Conservation (phyloP, 2,113 vertebrate species). For the Halichoerus grypus region DNA sequence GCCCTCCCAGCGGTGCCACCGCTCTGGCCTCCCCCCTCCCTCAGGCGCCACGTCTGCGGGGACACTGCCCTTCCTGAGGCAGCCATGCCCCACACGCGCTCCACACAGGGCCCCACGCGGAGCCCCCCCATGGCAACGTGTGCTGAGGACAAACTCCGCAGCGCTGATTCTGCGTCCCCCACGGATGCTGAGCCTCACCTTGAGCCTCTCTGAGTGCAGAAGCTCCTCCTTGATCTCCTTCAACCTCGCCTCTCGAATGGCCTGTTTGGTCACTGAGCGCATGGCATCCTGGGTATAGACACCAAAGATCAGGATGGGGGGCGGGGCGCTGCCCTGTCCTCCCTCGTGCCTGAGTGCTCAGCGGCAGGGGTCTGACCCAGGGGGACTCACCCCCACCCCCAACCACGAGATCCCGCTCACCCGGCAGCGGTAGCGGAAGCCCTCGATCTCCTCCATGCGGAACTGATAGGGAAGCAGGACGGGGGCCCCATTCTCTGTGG, state of each 20-base stretch:
- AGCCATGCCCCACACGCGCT: neutral
- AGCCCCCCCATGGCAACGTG: neutral
- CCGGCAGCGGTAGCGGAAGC: constrained; percentile 95
- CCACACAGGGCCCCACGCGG: neutral
- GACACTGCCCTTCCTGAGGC: neutral
- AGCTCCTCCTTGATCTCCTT: constrained; percentile 97
- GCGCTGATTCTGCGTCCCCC: rapidly evolving
- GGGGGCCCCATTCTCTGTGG: constrained; percentile 85
- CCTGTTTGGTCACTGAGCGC: constrained; percentile 96
- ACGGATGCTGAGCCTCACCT: constrained; percentile 85
- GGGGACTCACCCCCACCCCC: neutral
- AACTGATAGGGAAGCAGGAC: constrained; percentile 92
- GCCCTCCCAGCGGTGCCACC: neutral
- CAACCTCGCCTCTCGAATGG: constrained; percentile 93
- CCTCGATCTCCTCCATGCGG: constrained; percentile 94
- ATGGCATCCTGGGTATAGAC: constrained; percentile 91
- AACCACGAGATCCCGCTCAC: constrained; percentile 81
- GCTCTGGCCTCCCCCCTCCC: no score
- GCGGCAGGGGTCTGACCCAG: neutral
- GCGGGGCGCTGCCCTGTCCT: no score
- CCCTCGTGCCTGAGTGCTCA: neutral
- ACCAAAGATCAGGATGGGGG: neutral
- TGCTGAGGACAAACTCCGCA: neutral
- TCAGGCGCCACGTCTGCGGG: rapidly evolving
- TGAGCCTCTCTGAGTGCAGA: constrained; percentile 95